Evolutionary conservation across 2,888 invertebrate species (phyloP).

Genomic region (Tortrix viridana): DNA sequence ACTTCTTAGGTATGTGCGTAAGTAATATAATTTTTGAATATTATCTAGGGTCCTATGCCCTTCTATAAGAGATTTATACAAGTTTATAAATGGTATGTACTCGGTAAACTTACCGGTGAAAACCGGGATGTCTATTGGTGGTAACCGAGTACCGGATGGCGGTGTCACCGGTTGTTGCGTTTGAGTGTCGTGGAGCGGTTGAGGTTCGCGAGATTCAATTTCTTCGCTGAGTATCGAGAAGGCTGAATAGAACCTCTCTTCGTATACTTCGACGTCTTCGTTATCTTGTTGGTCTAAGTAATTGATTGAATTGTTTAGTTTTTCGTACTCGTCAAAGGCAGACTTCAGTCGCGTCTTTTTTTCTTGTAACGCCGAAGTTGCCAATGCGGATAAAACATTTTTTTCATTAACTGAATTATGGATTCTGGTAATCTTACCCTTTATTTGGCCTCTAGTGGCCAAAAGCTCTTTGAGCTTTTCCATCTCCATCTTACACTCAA

Average conservation of each 20-base stretch:
- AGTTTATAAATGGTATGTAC: slow-evolving; percentile 35
- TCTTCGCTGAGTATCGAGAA: background rate
- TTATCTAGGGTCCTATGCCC: slow-evolving; percentile 23
- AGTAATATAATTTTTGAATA: slow-evolving; percentile 36
- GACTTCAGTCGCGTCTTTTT: background rate
- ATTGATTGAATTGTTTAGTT: background rate
- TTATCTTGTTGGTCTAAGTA: background rate
- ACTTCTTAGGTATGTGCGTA: slow-evolving; percentile 26
- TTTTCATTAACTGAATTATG: background rate
- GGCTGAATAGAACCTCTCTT: background rate
- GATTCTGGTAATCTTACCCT: background rate
- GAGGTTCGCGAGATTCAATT: background rate
- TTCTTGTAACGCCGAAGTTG: background rate
- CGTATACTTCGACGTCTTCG: background rate
- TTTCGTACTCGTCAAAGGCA: background rate
- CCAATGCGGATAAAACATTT: background rate
- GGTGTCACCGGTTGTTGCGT: background rate
- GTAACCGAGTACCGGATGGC: background rate
- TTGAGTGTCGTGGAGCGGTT: background rate
- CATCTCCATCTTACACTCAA: background rate
- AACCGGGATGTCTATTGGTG: slow-evolving; percentile 20
- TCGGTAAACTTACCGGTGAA: slow-evolving; percentile 38
- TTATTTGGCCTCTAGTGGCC: background rate
- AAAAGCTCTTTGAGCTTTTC: background rate
- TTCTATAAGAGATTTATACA: slow-evolving; percentile 31